Base-by-base conservation (phyloP, 2,797 vertebrate species). In the Forpus xanthops region DNA sequence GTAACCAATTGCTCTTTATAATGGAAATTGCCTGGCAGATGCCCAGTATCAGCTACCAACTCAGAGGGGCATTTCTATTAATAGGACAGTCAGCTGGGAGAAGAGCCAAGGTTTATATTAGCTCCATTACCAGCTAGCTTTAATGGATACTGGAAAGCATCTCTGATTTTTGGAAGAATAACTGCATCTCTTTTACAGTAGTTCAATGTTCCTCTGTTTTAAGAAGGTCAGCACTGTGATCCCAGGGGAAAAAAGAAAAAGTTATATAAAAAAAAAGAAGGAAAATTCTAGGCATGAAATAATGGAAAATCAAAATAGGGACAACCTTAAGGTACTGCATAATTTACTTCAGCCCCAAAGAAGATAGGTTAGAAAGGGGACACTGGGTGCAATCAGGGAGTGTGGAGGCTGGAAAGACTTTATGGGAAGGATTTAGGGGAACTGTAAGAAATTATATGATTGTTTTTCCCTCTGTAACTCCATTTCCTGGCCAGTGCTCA, bases 101-200 rank as follows among this genome's bases (percentile, higher is more conserved):
- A 80, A 52, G 31, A 44, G 82, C 89, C 92, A 96, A 92, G n/a
- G 74, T 82, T 89, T 92, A 25, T 74, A 85, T 89, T 65, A 89
- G 30, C 35, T 77, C 45, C 44, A 62, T 90, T 87, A 85, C 30
- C 0, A 8, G 17, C 8, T 56, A 53, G 27, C 15, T 87, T 82
- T 87, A 82, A 87, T 53, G 53, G 25, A 18, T 50, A 18, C 45
- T 60, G 62, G 60, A 93, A 58, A 92, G 8, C 4, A 68, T 23
- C 52, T 82, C 67, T 19, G 31, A 39, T 73, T 71, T 93, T 85
- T 82, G 21, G n/a, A 93, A 87, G 9, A 23, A 35, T 41, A 85
- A 64, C 53, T 85, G 15, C 65, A 65, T 71, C 47, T 70, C 8
- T 65, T 88, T 73, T 47, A 88, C n/a, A 72, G 9, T 35, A 11